Evolutionary conservation across 2,888 invertebrate genomes (phyloP), one percentile per base, ranked within the genome.

Genomic region (Drosophila mayaguana): DNA sequence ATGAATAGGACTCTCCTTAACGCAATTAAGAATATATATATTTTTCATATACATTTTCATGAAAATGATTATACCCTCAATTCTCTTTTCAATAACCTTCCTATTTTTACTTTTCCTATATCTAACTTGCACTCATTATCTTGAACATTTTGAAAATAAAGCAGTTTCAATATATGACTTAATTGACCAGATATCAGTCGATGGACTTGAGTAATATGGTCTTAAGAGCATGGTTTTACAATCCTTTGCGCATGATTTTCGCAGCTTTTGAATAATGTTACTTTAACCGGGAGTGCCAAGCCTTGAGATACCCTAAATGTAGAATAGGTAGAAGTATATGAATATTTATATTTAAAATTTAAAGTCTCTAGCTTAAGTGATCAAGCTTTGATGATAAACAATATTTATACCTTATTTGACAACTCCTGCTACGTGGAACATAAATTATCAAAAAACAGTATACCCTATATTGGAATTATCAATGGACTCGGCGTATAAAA

Each of bases 141-240:
- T n/a, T 9, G 18, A n/a, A 9, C n/a, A 25, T 25, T 25, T 16
- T 25, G n/a, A 25, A 46, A 46, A 11, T 46, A 46, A 46, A 46
- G 46, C 46, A 46, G 46, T 46, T 25, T 46, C 25, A 46, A 46
- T 46, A 25, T 46, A 46, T 46, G 46, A 25, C 25, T 25, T 25
- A n/a, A 46, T 46, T n/a, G 25, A 4, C 25, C 9, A n/a, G 16
- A 46, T 48, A 51, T 20, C 16, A 50, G 16, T 3, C 22, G 12
- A 9, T 14, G 1, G 4, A 51, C 22, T 51, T 42, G 3, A 32
- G 22, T 43, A 9, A 63, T 63, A 40, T n/a, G n/a, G 4, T 14
- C 25, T 61, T 18, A 14, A 32, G n/a, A 14, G 28, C 28, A 14
- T 28, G 8, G 3, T 18, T 51, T 36, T 57, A 32, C 34, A 36